Base-by-base conservation (phyloP, 2,113 vertebrate species). In the Caranx ignobilis region DNA sequence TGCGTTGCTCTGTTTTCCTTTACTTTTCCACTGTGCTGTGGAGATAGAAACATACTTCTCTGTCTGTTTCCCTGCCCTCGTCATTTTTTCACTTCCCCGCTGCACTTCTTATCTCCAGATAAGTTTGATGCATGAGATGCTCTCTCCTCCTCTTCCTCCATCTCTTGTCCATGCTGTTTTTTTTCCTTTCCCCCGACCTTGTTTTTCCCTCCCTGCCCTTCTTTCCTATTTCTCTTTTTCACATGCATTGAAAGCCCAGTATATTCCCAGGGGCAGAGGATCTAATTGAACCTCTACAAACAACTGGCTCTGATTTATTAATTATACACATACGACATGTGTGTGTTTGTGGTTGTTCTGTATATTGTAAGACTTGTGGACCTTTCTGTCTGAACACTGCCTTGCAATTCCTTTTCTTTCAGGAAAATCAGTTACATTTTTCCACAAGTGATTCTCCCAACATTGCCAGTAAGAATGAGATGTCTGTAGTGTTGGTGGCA, bases 281-380 rank as follows among this genome's bases (percentile, higher is more conserved):
- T 82, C 69, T 80, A 41, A 48, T 72, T 72, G 32, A 59, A 47
- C 79, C 74, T 43, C 82, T 78, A 75, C 45, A 89, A 88, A 85
- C 71, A 65, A 62, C 68, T 48, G 60, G 1, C 62, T 76, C 60
- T 91, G 75, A 88, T 93, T 92, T 91, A 91, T 93, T 92, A 77
- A 88, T 92, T 6, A 66, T 5, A 41, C 21, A 34, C 72, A 39
- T 37, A 18, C 32, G 18, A 11, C 16, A 3, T 70, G 26, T 52
- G 9, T 57, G 50, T 55, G 13, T 56, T 19, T 75, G 16, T 56
- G 60, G 13, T 48, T 32, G 47, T 67, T 57, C 9, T 26, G 26
- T 26, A 35, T n/a, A 56, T 32, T 37, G 0, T 34, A 61, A 64
- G n/a, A 61, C 8, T 37, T 69, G 13, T 70, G 3, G 19, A 26